These are phyloP conservation scores for Lerema accius DNA, from an alignment of 1,140 invertebrate genomes.

Conservation along the genomic window DNA sequence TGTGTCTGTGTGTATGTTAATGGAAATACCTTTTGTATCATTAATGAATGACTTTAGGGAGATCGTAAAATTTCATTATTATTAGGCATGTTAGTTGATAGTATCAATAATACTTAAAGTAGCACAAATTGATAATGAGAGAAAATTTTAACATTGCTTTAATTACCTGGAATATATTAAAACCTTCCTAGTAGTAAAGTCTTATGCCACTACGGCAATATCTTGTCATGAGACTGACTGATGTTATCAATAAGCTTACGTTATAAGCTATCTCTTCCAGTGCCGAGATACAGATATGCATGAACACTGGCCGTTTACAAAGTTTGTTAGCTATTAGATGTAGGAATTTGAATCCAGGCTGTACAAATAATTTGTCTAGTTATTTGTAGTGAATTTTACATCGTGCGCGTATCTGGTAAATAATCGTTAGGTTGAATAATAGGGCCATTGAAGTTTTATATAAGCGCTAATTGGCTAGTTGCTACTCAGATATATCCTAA, in stretches of 20 bases:
- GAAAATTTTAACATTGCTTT: slow-evolving; percentile 40
- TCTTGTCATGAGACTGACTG: slow-evolving; percentile 63
- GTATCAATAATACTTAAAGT: too few species aligned
- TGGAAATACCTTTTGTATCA: too few species aligned
- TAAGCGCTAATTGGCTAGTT: too few species aligned
- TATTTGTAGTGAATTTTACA: slow-evolving; percentile 79
- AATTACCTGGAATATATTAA: slow-evolving; percentile 49
- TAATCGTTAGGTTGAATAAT: slow-evolving; percentile 71
- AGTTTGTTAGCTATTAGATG: slow-evolving; percentile 77
- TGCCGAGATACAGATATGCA: slow-evolving; percentile 24
- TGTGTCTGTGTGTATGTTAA: too few species aligned
- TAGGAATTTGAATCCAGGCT: slow-evolving; percentile 78
- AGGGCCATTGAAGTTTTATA: too few species aligned
- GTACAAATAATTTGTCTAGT: slow-evolving; percentile 77
- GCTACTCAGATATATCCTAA: too few species aligned
- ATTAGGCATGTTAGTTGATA: too few species aligned
- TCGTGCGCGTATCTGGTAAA: slow-evolving; percentile 69
- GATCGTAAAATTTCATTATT: too few species aligned
- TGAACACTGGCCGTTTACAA: slow-evolving; percentile 59
- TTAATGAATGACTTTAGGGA: too few species aligned
- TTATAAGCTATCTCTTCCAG: slow-evolving; percentile 27
- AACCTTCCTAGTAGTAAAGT: slow-evolving; percentile 48
- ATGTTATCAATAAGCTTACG: slow-evolving; percentile 66
- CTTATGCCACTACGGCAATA: slow-evolving; percentile 51
- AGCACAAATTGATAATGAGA: too few species aligned